Evolutionary conservation across 2,888 invertebrate species (phyloP).

Genomic region (Stramonita haemastoma): DNA sequence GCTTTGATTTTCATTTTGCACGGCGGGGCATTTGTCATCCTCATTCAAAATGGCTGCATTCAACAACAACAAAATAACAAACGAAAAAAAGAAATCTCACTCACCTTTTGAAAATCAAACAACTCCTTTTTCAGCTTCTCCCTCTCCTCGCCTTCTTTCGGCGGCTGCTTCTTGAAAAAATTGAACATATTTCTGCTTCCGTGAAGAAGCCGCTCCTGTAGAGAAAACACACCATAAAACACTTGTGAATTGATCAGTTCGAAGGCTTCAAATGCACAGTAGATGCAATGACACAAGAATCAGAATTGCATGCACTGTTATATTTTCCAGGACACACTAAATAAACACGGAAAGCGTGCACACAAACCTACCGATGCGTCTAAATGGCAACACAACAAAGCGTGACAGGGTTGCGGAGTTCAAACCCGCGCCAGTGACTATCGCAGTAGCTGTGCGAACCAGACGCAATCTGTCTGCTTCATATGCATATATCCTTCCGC

Average conservation of each 20-base stretch:
- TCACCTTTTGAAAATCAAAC: conserved; percentile 94
- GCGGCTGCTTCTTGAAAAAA: conserved; percentile 73
- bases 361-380: conserved; percentile 4
- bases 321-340: neutral
- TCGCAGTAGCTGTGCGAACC: conserved; percentile 23
- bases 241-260: conserved; percentile 18
- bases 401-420: conserved; percentile 38
- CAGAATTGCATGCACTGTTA: neutral
- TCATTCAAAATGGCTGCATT: conserved; percentile 59
- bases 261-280: neutral
- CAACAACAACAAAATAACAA: conserved; percentile 16
- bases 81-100: conserved; percentile 38
- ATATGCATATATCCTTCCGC: conserved; percentile 39
- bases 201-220: conserved; percentile 36
- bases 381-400: conserved; percentile 29
- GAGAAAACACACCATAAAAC: neutral
- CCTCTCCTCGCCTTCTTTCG: conserved; percentile 90
- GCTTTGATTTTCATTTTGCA: conserved; percentile 37
- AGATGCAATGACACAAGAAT: neutral
- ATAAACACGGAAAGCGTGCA: neutral
- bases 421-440: conserved; percentile 36
- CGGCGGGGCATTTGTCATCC: conserved; percentile 48
- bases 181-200: conserved; percentile 60
- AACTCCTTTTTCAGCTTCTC: conserved; percentile 95
- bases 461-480: conserved; percentile 37